Conservation (phyloP, 1,140 invertebrate species). For the Drosophila neocordata region DNA sequence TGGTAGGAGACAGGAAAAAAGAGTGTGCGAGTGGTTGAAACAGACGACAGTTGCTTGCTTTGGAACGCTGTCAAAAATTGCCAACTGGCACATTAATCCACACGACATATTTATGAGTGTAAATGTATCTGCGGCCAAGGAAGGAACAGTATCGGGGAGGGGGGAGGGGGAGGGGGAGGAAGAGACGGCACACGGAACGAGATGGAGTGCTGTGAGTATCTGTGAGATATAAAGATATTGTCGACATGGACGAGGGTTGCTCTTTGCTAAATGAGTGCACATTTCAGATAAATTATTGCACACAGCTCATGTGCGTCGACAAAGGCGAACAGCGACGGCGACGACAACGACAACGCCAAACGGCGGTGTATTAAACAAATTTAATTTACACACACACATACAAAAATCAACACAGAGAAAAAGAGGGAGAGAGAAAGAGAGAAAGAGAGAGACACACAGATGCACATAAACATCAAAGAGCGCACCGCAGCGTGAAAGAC, state of each 20-base stretch:
- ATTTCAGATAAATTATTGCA: conserved; percentile 82
- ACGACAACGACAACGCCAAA: conserved; percentile 2
- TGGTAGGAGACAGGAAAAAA: background rate
- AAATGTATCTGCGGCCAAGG: conserved; percentile 41
- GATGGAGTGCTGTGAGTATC: conserved; percentile 47
- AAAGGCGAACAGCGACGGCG: conserved; percentile 28
- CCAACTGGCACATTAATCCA: conserved; percentile 80
- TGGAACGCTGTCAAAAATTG: conserved; percentile 74
- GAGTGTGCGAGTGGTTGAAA: conserved; percentile 16
- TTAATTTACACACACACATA: conserved; percentile 74
- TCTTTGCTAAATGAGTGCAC: conserved; percentile 78
- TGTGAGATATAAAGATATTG: conserved; percentile 80
- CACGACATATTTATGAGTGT: conserved; percentile 80
- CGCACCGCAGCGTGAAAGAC: conserved; percentile 47
- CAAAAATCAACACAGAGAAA: background rate
- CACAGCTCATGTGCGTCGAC: conserved; percentile 73
- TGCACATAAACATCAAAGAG: conserved; percentile 57
- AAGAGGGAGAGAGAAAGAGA: conserved; percentile 12
- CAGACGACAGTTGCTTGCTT: conserved; percentile 41
- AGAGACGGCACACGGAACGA: background rate
- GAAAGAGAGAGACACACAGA: conserved; percentile 10
- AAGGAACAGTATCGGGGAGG: background rate
- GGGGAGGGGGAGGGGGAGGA: background rate
- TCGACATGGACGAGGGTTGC: conserved; percentile 73
- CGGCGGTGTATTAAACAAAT: conserved; percentile 79